Conservation (phyloP, 2,797 vertebrate genomes). For the Falco naumanni region DNA sequence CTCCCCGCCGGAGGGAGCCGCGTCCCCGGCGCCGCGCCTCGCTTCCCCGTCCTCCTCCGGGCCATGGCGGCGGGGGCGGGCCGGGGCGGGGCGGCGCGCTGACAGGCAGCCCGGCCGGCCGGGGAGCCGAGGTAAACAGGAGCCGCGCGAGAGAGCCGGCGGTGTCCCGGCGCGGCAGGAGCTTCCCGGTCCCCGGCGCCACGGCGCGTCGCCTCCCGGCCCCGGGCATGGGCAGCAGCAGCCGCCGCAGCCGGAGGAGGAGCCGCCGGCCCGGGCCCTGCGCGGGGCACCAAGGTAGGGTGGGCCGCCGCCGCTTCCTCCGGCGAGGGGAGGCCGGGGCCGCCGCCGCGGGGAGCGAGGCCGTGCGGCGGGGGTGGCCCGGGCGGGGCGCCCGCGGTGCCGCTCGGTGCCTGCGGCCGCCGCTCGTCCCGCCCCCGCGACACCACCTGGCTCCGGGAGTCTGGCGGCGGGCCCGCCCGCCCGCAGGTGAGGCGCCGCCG, state of each 20-base stretch:
- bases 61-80: constrained; percentile 46
- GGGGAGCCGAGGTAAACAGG: constrained; percentile 21
- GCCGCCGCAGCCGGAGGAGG: constrained; percentile 11
- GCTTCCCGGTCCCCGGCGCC: not conserved
- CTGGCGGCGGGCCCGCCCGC: not conserved
- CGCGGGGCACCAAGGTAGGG: constrained; percentile 25
- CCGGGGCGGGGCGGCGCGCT: constrained; percentile 6
- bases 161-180: no score
- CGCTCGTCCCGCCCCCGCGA: not conserved
- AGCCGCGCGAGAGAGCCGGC: not conserved
- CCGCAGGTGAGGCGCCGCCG: not conserved
- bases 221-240: constrained; percentile 10
- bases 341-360: not conserved
- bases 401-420: not conserved
- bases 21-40: not conserved
- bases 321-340: not conserved
- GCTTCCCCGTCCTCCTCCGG: not conserved
- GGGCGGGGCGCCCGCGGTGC: not conserved
- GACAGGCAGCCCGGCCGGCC: constrained; percentile 18
- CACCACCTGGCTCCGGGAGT: not conserved
- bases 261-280: not conserved
- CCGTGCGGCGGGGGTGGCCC: not conserved
- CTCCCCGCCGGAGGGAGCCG: not conserved
- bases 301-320: not conserved
- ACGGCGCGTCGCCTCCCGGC: not conserved